phyloP scores from a whole-genome alignment of 2,113 vertebrate species.

The Calypte anna region DNA sequence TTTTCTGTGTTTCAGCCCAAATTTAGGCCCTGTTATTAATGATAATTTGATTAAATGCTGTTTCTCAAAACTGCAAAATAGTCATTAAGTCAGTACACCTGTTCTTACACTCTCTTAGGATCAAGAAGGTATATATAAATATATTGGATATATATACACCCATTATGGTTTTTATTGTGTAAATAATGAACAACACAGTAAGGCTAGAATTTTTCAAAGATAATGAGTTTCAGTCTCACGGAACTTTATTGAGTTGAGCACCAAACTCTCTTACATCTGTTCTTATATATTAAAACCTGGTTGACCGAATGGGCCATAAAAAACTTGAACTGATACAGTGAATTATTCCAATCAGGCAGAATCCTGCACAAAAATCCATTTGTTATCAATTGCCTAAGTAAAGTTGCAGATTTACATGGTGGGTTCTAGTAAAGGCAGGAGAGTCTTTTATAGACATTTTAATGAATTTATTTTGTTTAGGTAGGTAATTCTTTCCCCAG shows the following conservation, averaged over 20 bases:
- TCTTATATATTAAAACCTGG: not conserved
- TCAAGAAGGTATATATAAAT: not conserved
- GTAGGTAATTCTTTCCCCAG: not conserved
- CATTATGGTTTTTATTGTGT: not conserved
- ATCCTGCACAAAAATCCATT: not conserved
- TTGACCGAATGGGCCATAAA: not conserved
- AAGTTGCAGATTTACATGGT: not conserved
- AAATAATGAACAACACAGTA: not conserved
- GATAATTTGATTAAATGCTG: not conserved
- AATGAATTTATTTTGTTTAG: not conserved
- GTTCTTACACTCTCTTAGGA: not conserved
- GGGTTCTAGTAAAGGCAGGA: not conserved
- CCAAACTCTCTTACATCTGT: not conserved
- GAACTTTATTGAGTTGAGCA: not conserved
- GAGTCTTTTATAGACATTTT: not conserved
- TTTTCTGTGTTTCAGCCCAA: not conserved
- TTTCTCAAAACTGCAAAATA: not conserved
- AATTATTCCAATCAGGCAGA: not conserved
- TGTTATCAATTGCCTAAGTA: not conserved
- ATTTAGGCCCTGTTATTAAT: not conserved
- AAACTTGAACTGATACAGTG: not conserved
- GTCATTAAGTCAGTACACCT: not conserved
- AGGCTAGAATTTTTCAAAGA: not conserved
- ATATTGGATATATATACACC: no score
- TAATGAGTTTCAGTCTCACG: not conserved